Base-by-base conservation (phyloP, 2,797 vertebrate genomes). In the Sebastiscus tertius region DNA sequence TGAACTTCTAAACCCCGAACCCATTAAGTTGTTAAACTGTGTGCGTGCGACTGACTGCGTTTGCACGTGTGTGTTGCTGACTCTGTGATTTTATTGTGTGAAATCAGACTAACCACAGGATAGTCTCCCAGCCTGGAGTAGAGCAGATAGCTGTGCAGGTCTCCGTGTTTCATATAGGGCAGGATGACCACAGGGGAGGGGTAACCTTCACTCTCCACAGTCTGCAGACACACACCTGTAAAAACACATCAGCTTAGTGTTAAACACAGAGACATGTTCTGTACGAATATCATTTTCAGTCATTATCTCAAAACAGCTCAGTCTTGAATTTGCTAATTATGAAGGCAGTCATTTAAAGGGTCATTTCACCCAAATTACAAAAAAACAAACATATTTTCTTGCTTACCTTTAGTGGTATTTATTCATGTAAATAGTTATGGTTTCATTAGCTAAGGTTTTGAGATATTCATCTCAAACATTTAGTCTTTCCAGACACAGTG, bases 81-180 rank as follows among this genome's bases (percentile, higher is more conserved):
- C 52, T 78, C 2, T 3, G 22, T 55, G 74, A 24, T 67, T 87
- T 75, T 33, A 66, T 63, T 52, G 55, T 79, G 61, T 69, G 22
- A 31, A 18, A 61, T 72, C 56, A 59, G 31, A 86, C 97, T 90
- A 54, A 98, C 97, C 96, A 97, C 88, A 5, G 97, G 97, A 72
- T 93, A 95, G 87, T 98, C 97, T 54, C 97, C 97, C 0, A 98
- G 96, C 20, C 97, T 93, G 0, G 97, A 98, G 84, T 97, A 98
- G 0, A 98, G 96, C 84, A 99, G 96, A 89, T 97, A 99, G 83
- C 97, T 98, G 93, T 99, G 97, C 39, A 99, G 95, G 84, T 99
- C 97, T 58, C 97, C 97, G 0, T 98, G 97, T 27, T 98, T 97
- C 97, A 98, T 98, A 81, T 97, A 98, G 3, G 97, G 97, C 62